Evolutionary conservation across 1,140 invertebrate species (phyloP).

Genomic region (Magallana gigas): DNA sequence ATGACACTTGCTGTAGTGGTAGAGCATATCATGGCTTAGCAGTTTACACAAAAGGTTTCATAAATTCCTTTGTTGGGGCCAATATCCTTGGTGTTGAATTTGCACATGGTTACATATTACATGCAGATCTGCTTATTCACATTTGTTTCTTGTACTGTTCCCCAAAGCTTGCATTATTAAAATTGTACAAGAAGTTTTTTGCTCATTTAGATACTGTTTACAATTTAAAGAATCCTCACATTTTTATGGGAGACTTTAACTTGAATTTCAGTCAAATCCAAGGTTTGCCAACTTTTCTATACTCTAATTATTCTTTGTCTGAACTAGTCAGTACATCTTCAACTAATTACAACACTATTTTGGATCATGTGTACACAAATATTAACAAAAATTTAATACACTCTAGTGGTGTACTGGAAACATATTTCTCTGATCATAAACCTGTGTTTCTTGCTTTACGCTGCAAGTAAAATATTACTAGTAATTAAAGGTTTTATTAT

Average conservation of each 20-base stretch:
- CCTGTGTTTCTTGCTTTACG: no score
- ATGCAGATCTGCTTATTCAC: background rate
- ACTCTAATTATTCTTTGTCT: background rate
- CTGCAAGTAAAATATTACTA: no score
- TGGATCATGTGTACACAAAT: background rate
- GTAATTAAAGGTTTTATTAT: no score
- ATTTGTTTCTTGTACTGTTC: background rate
- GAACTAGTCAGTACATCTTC: background rate
- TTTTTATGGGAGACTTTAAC: no score
- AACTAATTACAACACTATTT: background rate
- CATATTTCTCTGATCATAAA: background rate
- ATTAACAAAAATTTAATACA: background rate
- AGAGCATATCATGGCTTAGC: no score
- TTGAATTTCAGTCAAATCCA: no score
- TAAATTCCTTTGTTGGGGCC: background rate
- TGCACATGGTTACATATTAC: background rate
- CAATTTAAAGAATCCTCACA: no score
- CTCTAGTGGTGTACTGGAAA: background rate
- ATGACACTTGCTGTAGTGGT: no score
- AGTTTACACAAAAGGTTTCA: background rate
- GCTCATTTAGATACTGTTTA: no score
- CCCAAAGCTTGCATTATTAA: no score
- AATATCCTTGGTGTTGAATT: background rate
- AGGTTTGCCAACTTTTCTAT: no score
- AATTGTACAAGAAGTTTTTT: no score